Base-by-base conservation (phyloP, 1,140 invertebrate species). In the Bradysia coprophila region DNA sequence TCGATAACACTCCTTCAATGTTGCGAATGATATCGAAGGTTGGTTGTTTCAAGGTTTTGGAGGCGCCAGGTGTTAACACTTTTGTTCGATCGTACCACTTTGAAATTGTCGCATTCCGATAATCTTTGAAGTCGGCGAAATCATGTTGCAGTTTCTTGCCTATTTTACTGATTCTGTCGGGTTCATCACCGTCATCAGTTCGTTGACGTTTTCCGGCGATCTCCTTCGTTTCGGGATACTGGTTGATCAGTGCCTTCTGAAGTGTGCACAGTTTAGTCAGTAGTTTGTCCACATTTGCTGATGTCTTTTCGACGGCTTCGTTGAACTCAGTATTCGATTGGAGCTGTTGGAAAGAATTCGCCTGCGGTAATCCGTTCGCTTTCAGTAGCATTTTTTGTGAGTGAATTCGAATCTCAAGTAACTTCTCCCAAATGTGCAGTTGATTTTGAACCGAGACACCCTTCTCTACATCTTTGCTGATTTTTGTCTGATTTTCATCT, bases 41-140 rank as follows among this genome's bases (percentile, higher is more conserved):
- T 28, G 60, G 53, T 54, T 62, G 78, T 73, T 63, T 76, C 44
- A 63, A 60, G 47, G 77, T 71, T 41, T 65, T 69, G 38, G 59
- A 68, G 4, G 60, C 63, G 41, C 73, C 71, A 1, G 72, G 69
- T 36, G 69, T 69, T 2, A 75, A 67, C 15, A 86, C 54, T 48
- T 75, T 69, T 0, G 87, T 94, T 57, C 88, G 90, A 43, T 92
- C 83, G 63, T 91, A 82, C 90, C 90, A 97, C 59, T 90, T 91
- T 50, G 90, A 75, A 45, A 94, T 78, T 28, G 76, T 72, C 22
- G 69, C 55, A 58, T 88, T 78, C 63, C 87, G 73, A 49, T 78
- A 89, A n/a, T 68, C 52, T 45, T 59, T 64, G 46, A 85, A 85
- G 3, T 63, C 59, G 49, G 75, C 62, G 53, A 86, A 75, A 42